Evolutionary conservation across 53 echinoderm and acorn worm genomes (phyloP).

Genomic region (Antedon mediterranea): DNA sequence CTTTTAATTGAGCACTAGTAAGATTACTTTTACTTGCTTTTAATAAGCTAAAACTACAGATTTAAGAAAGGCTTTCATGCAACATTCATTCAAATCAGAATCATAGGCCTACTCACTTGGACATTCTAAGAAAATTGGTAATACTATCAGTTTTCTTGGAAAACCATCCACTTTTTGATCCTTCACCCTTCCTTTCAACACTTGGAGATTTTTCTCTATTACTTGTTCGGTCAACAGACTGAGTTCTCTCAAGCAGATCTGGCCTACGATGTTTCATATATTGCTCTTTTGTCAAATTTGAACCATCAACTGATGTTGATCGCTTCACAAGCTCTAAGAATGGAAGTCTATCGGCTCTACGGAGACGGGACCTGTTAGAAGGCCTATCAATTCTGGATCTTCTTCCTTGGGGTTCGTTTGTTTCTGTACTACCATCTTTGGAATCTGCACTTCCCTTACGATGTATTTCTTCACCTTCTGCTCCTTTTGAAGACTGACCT

Average conservation of each 20-base stretch:
- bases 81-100: too few species aligned
- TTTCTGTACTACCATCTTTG: neutral
- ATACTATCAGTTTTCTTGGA: conserved; percentile 49
- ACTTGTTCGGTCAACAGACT: conserved; percentile 71
- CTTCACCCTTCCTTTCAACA: conserved; percentile 29
- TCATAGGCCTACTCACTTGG: conserved; percentile 84
- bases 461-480: neutral
- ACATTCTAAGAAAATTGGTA: conserved; percentile 70
- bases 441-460: neutral
- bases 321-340: neutral
- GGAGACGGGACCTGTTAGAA: neutral
- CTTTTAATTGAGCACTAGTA: too few species aligned
- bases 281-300: neutral
- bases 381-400: neutral
- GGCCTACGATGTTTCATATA: conserved; percentile 7
- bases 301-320: neutral
- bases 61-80: too few species aligned
- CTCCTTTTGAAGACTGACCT: too few species aligned
- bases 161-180: conserved; percentile 25
- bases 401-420: neutral
- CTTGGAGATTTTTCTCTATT: conserved; percentile 72
- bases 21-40: too few species aligned
- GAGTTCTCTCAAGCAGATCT: conserved; percentile 65
- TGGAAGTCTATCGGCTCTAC: neutral
- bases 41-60: too few species aligned